Evolutionary conservation across 1,140 invertebrate species (phyloP).

Genomic region (Drosophila suzukii): DNA sequence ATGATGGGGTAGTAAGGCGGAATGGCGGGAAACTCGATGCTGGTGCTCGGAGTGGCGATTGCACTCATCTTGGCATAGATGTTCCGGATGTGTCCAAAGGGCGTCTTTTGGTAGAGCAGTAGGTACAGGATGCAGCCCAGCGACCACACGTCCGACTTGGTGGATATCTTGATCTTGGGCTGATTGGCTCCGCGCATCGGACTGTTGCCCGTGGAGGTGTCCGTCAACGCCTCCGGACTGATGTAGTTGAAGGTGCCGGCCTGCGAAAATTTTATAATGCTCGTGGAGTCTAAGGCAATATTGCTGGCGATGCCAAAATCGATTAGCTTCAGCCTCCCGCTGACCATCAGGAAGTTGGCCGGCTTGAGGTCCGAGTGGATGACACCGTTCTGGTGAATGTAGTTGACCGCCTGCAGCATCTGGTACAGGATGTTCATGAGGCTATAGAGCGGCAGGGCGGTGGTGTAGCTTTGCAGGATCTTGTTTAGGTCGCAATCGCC

Average conservation of each 20-base stretch:
- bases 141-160: conserved; percentile 98
- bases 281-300: conserved; percentile 95
- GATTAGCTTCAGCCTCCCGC: conserved; percentile 95
- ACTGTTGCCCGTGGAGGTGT: conserved; percentile 85
- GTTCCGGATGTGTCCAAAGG: conserved; percentile 94
- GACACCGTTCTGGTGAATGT: conserved; percentile 95
- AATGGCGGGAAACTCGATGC: conserved; percentile 90
- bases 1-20: conserved; percentile 75
- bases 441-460: conserved; percentile 88
- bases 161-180: conserved; percentile 89
- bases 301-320: conserved; percentile 99
- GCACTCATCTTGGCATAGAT: conserved; percentile 91
- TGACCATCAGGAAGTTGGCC: conserved; percentile 96
- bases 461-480: conserved; percentile 88
- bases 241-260: conserved; percentile 98
- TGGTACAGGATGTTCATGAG: conserved; percentile 96
- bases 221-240: conserved; percentile 95
- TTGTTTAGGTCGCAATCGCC: conserved; percentile 95
- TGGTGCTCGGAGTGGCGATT: conserved; percentile 91
- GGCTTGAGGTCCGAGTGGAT: conserved; percentile 99
- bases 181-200: conserved; percentile 74
- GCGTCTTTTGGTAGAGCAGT: conserved; percentile 95
- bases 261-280: conserved; percentile 92
- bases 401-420: conserved; percentile 95
- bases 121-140: conserved; percentile 98